Base-by-base conservation (phyloP, 2,113 vertebrate species). In the Trogon melanurus region DNA sequence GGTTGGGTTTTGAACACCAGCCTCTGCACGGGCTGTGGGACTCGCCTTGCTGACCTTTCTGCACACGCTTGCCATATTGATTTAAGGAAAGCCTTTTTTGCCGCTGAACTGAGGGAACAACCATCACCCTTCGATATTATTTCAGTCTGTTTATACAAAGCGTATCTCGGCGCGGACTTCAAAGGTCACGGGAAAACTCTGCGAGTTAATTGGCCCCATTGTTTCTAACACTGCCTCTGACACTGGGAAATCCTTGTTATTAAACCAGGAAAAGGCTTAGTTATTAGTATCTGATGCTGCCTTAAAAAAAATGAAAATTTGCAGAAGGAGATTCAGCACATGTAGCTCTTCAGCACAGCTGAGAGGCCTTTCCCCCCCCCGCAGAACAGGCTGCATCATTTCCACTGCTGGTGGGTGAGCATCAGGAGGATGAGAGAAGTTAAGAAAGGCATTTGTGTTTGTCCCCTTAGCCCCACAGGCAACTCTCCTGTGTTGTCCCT, bases 131-230 rank as follows among this genome's bases (percentile, higher is more conserved):
- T 72, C 53, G 7, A 50, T 89, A 48, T 86, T 90, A 85, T 61
- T 95, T 74, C 22, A 81, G 78, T 62, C 90, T 93, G 29, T 97
- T 97, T 96, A 95, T 95, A 96, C 93, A 79, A 79, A 88, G 45
- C 34, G 41, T 74, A 65, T 62, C 79, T 94, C 80, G 12, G 56
- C 16, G 23, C 36, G 87, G 89, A 45, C 83, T 95, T 34, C 83
- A 96, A 96, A 97, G 97, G 97, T 96, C 94, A 90, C 74, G 47
- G 81, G 80, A 83, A 85, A 96, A 93, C 70, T 85, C 72, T 38
- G 65, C 58, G 86, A 96, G 75, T 67, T 95, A 90, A 85, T 82
- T 89, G 72, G 88, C 74, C 57, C 58, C 58, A 11, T 38, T 0
- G 12, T 54, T 79, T 85, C 80, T 73, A 79, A 76, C 50, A 4